Percentiles rank a stretch among this genome's conserved stretches.
These are phyloP conservation scores for Lottia gigantea DNA, from an alignment of 2,888 invertebrate species.

Conservation along the genomic window DNA sequence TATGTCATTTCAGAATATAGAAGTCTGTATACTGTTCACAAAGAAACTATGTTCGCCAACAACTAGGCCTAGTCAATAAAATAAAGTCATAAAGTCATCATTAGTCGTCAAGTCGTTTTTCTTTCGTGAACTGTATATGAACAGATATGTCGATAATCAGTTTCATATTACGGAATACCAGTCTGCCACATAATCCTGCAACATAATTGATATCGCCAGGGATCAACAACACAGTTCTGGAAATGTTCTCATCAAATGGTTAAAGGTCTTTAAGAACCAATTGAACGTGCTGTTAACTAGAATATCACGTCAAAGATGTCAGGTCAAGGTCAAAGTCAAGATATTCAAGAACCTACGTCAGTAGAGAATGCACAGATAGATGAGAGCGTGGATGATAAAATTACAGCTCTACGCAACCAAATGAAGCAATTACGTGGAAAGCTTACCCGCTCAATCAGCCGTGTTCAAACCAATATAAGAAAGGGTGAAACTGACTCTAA, in stretches of 20 bases:
- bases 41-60: too few species aligned
- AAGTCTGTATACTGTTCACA: too few species aligned
- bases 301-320: background rate
- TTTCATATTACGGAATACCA: background rate
- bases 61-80: too few species aligned
- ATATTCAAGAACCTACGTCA: background rate
- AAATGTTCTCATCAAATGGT: background rate
- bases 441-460: background rate
- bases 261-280: too few species aligned
- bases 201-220: background rate
- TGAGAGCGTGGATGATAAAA: background rate
- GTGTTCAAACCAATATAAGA: background rate
- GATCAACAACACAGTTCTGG: background rate
- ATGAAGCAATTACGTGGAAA: background rate
- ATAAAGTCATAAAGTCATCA: too few species aligned
- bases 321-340: slow-evolving; percentile 5
- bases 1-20: too few species aligned
- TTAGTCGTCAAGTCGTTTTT: too few species aligned
- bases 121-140: too few species aligned
- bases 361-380: background rate
- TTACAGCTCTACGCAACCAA: background rate
- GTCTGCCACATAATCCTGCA: slow-evolving; percentile 1
- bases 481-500: background rate
- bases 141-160: too few species aligned
- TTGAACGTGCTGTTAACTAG: background rate